Conservation (phyloP, 2,113 vertebrate species). For the Dromas ardeola region DNA sequence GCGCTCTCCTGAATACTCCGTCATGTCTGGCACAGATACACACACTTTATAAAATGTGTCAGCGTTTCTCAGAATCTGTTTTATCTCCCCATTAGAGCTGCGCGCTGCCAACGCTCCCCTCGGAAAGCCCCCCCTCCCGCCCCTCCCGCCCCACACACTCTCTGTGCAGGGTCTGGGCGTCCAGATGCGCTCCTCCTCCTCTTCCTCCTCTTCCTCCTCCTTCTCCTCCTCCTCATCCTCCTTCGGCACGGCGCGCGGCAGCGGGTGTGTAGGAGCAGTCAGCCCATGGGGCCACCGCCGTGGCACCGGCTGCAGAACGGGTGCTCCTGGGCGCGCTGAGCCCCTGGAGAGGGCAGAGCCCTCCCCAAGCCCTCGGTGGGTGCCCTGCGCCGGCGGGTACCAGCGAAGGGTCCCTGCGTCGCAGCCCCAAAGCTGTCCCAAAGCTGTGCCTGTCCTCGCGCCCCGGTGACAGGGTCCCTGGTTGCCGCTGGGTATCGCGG, state of each 20-base stretch:
- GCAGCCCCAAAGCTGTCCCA: not conserved
- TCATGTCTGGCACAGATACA: not conserved
- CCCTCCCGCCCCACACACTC: too few relatives aligned
- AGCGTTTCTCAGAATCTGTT: not conserved
- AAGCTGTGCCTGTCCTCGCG: too few relatives aligned
- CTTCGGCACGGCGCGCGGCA: too few relatives aligned
- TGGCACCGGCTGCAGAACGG: not conserved
- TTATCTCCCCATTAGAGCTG: not conserved
- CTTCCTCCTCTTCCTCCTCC: too few relatives aligned
- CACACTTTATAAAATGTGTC: not conserved
- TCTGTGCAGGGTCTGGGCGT: too few relatives aligned
- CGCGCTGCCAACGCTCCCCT: rapidly evolving
- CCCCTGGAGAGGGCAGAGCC: too few relatives aligned
- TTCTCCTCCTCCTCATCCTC: not conserved
- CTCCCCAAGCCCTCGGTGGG: too few relatives aligned
- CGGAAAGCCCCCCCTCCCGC: too few relatives aligned
- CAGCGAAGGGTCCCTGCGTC: not conserved
- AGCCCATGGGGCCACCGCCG: too few relatives aligned
- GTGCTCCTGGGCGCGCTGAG: not conserved
- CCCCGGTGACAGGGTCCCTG: too few relatives aligned
- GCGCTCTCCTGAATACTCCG: not conserved
- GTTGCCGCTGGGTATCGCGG: too few relatives aligned
- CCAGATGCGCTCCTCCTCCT: not conserved
- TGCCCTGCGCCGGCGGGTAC: not conserved
- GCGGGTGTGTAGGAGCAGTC: too few relatives aligned